Evolutionary conservation across 2,113 vertebrate species (phyloP).

Genomic region (Microcebus griseorufus): DNA sequence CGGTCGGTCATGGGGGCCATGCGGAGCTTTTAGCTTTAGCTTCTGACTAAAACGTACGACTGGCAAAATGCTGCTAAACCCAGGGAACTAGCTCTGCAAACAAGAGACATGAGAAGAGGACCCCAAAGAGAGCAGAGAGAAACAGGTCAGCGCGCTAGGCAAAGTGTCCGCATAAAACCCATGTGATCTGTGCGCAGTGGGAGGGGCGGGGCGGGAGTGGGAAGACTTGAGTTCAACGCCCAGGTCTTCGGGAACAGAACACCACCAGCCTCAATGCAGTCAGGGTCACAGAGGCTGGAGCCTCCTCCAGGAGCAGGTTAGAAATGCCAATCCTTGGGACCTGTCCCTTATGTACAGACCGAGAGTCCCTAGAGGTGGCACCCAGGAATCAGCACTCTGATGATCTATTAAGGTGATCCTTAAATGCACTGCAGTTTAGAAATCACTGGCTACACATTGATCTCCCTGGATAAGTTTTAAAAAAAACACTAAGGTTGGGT

Average conservation of each 20-base stretch:
- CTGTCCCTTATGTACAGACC: too few relatives aligned
- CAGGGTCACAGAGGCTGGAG: neutral
- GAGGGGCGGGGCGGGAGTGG: accelerated
- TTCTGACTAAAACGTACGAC: neutral
- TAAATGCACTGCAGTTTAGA: neutral
- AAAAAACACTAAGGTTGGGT: neutral
- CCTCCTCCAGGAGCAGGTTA: neutral
- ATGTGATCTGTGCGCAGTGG: accelerated
- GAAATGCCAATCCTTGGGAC: neutral
- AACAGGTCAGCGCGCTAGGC: neutral
- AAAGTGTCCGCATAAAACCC: neutral
- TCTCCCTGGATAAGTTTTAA: neutral
- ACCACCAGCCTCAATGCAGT: too few relatives aligned
- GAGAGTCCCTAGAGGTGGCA: neutral
- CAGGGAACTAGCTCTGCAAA: too few relatives aligned
- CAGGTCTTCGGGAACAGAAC: neutral
- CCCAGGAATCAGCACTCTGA: neutral
- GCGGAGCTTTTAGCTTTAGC: too few relatives aligned
- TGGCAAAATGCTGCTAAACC: neutral
- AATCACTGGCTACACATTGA: neutral
- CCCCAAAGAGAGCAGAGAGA: neutral
- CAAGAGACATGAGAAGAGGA: neutral
- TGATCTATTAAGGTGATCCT: neutral
- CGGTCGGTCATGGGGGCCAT: too few relatives aligned
- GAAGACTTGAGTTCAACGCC: neutral